Evolutionary conservation across 2,888 invertebrate species (phyloP).

Genomic region (Unio pictorum): DNA sequence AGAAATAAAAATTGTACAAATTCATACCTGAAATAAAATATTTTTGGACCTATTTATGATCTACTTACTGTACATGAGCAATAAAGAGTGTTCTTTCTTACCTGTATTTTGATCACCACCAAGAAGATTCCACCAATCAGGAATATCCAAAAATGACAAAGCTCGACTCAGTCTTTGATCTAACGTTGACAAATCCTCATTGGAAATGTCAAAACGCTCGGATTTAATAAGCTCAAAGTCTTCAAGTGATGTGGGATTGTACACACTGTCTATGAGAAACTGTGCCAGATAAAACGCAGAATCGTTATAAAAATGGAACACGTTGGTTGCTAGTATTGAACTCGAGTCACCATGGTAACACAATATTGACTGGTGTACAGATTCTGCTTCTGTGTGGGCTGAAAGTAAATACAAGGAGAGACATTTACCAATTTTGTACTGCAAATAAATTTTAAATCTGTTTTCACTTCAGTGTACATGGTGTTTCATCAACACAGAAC

Average conservation of each 20-base stretch:
- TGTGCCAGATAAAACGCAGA: slow-evolving; percentile 55
- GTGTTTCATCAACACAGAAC: too few species aligned
- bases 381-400: slow-evolving; percentile 56
- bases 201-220: slow-evolving; percentile 60
- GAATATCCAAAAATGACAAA: slow-evolving; percentile 45
- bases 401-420: slow-evolving; percentile 15
- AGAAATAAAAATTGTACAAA: too few species aligned
- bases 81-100: slow-evolving; percentile 12
- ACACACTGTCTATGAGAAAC: slow-evolving; percentile 60
- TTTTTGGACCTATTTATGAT: too few species aligned
- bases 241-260: slow-evolving; percentile 48
- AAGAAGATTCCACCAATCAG: slow-evolving; percentile 59
- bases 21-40: too few species aligned
- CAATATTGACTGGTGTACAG: slow-evolving; percentile 47
- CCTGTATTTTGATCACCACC: slow-evolving; percentile 43
- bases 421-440: too few species aligned
- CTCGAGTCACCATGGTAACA: slow-evolving; percentile 35
- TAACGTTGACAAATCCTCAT: slow-evolving; percentile 58
- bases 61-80: too few species aligned
- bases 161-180: slow-evolving; percentile 56
- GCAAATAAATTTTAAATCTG: too few species aligned
- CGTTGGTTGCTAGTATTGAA: slow-evolving; percentile 26
- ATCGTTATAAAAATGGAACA: slow-evolving; percentile 53
- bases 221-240: slow-evolving; percentile 59
- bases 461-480: too few species aligned